Conservation (phyloP, 2,797 vertebrate genomes). For the Sebastes taczanowskii region DNA sequence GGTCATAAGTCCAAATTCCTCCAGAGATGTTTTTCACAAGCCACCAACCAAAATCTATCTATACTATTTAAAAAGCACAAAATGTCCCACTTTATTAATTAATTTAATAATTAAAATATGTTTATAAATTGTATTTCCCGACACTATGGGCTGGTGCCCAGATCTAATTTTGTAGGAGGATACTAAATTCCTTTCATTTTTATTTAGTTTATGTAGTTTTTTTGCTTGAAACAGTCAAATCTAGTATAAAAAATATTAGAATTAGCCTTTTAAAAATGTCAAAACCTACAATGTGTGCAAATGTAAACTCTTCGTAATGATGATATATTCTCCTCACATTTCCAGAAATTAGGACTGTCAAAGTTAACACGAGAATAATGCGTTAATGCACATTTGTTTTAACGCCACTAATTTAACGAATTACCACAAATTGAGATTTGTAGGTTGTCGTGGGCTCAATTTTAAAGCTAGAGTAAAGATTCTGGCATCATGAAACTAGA, state of each 20-base stretch:
- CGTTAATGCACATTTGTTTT: too few relatives aligned
- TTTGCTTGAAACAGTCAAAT: not conserved
- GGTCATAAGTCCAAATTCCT: not conserved
- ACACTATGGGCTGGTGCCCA: not conserved
- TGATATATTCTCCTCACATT: not conserved
- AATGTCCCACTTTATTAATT: not conserved
- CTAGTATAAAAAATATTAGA: not conserved
- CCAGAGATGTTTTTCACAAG: not conserved
- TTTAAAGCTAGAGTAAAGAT: too few relatives aligned
- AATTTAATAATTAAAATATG: not conserved
- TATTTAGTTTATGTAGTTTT: not conserved
- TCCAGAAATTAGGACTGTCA: not conserved
- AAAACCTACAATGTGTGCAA: not conserved
- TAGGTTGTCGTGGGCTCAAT: too few relatives aligned
- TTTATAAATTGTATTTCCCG: not conserved
- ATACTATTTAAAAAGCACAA: not conserved
- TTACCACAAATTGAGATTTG: too few relatives aligned
- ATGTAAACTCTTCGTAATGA: not conserved
- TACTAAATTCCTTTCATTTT: not conserved
- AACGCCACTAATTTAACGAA: rapidly evolving
- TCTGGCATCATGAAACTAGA: too few relatives aligned
- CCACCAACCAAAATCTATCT: not conserved
- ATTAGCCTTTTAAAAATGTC: not conserved
- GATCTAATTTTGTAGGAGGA: not conserved
- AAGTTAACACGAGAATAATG: too few relatives aligned